Evolutionary conservation across 53 echinoderm and acorn worm species (phyloP), one percentile per base, ranked within the genome.

Genomic region (Zoroaster sp.): DNA sequence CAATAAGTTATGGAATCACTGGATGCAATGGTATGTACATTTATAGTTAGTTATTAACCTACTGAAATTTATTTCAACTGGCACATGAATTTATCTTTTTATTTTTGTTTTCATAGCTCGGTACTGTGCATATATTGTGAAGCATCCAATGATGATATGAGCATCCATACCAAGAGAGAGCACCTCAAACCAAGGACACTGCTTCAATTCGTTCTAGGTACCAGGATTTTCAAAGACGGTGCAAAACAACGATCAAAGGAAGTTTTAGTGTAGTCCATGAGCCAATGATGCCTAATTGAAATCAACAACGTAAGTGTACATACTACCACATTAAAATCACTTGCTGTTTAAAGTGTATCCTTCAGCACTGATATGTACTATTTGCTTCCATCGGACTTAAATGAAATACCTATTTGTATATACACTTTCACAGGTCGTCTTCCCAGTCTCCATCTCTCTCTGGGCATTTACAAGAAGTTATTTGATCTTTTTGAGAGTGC

Each of bases 391-490:
- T n/a, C n/a, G 40, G 14, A 39, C 4, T 1, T 39, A 35, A 73
- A 47, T 14, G 12, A 47, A 14, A 4, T 47, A 47, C 47, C 0
- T n/a, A n/a, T 47, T 2, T 47, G 12, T 47, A 17, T 47, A 47
- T 47, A 17, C 47, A 47, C 47, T 0, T 47, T n/a, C n/a, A 54
- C 66, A 88, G 88, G 88, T 76, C 14, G 44, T 77, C 13, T 88
- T 12, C 88, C 76, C 25, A 75, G 45, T 14, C 59, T 76, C 2
- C 88, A 88, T 15, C 75, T 88, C 12, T 88, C 77, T 4, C 76
- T 88, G 9, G 88, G 76, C 0, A 74, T 88, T 11, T 88, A 33
- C 66, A 88, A 87, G n/a, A 88, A 88, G 35, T 10, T 88, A 20
- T 87, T 63, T 54, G 88, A 88, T 38, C 38, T 41, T 17, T 47